Base-by-base conservation (phyloP, 2,113 vertebrate genomes). In the Platysteira castanea region DNA sequence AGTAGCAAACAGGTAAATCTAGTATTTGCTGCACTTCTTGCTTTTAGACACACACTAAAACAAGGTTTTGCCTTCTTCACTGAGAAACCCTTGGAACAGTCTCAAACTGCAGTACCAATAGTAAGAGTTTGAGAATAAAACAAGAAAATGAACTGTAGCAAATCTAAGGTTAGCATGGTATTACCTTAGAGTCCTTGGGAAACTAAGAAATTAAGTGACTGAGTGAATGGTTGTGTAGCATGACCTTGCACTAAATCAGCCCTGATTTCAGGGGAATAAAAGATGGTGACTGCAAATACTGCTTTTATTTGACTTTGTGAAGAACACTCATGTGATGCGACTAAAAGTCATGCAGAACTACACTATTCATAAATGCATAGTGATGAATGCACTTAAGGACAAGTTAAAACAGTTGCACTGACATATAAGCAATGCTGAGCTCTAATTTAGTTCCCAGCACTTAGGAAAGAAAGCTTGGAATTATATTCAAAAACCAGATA, bases 351-450 rank as follows among this genome's bases (percentile, higher is more conserved):
- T 89, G 64, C 56, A 92, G 79, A 95, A 49, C 60, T 89, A 13
- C 47, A 54, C 56, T 56, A 83, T 71, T 95, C 86, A 90, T 75
- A 91, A 95, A 92, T 87, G 91, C 93, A 87, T 74, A 93, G 64
- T 75, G 91, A 93, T 89, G 73, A 89, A 95, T 89, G 73, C 56
- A 78, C 71, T 90, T 92, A 84, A 95, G 47, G 77, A 92, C 52
- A 56, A 74, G 52, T 84, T 92, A 87, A 90, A 96, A 81, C 73
- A 89, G 73, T 80, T 93, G 64, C 86, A 84, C 76, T 30, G 3
- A 81, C 81, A 47, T 23, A 54, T 33, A 56, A 68, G 50, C 83
- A 39, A 18, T 70, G 59, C 30, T 86, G 39, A 50, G 37, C 42
- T 90, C 47, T 95, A 70, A 92, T 92, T 97, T 76, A 71, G 80